A percentile compares a stretch with the other conserved stretches of the same genome.
Evolutionary conservation across 2,797 vertebrate genomes (phyloP).

Genomic region (Syndactyla subalaris): DNA sequence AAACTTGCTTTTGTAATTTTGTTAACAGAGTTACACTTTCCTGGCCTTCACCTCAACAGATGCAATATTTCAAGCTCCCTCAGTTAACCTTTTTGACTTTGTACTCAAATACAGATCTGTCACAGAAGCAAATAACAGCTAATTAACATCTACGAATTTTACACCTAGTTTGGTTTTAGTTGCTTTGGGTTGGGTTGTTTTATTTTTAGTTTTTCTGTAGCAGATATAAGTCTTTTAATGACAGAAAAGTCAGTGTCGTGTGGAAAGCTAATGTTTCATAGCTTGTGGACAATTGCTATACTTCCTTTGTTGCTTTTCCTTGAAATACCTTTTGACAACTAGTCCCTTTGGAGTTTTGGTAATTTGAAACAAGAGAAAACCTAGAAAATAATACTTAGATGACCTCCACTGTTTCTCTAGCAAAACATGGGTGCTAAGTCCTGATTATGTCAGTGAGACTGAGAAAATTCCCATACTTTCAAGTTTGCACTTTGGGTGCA

Average conservation of each 20-base stretch:
- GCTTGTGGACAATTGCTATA: neutral
- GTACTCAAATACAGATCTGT: neutral
- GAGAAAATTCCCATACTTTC: neutral
- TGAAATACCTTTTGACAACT: neutral
- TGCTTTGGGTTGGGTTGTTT: fast-evolving
- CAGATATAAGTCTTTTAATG: neutral
- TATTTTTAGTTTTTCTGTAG: neutral
- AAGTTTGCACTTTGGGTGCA: neutral
- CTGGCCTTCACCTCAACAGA: neutral
- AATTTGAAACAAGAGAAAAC: neutral
- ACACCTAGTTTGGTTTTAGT: fast-evolving
- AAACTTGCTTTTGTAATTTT: neutral
- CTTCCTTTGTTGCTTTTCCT: neutral
- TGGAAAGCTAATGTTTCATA: neutral
- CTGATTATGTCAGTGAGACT: neutral
- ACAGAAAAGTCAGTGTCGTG: neutral
- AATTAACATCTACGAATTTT: neutral
- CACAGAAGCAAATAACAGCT: neutral
- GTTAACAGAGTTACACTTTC: neutral
- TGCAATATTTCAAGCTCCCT: neutral
- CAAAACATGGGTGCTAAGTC: neutral
- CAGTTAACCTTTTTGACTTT: neutral
- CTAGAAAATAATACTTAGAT: neutral
- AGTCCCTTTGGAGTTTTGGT: neutral
- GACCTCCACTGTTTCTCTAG: neutral